Conservation (phyloP, 2,888 invertebrate species). For the Oegoconia quadripuncta region DNA sequence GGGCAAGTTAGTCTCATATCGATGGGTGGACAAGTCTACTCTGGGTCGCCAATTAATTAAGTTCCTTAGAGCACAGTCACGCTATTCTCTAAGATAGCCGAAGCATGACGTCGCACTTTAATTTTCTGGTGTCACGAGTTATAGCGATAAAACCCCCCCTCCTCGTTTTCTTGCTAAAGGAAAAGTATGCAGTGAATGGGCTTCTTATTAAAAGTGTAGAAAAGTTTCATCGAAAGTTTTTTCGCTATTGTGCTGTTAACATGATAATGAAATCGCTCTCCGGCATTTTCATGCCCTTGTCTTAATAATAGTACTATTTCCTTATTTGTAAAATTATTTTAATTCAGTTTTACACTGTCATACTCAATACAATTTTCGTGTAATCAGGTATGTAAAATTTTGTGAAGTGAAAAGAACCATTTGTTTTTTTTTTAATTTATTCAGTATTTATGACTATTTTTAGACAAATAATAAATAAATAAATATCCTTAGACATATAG, state of each 20-base stretch:
- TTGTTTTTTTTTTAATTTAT: no score
- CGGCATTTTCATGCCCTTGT: constrained; percentile 20
- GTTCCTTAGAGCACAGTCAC: constrained; percentile 63
- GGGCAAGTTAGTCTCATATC: constrained; percentile 2
- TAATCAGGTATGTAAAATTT: no score
- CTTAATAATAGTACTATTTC: neutral
- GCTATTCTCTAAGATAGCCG: constrained; percentile 63
- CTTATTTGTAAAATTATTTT: no score
- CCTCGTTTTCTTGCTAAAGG: constrained; percentile 43
- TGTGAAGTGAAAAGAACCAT: no score
- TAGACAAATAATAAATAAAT: no score
- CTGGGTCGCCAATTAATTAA: constrained; percentile 60
- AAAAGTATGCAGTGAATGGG: constrained; percentile 69
- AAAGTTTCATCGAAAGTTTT: constrained; percentile 61
- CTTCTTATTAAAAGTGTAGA: constrained; percentile 68
- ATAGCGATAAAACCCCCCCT: constrained; percentile 62
- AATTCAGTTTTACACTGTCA: no score
- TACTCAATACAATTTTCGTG: no score
- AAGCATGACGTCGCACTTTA: constrained; percentile 68
- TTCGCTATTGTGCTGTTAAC: constrained; percentile 43
- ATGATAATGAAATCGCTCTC: constrained; percentile 36
- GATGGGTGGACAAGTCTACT: constrained; percentile 18
- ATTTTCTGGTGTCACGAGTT: constrained; percentile 73
- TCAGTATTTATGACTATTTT: no score
- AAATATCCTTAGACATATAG: no score